Conservation (phyloP, 1,140 invertebrate species). For the Cydia pomonella region DNA sequence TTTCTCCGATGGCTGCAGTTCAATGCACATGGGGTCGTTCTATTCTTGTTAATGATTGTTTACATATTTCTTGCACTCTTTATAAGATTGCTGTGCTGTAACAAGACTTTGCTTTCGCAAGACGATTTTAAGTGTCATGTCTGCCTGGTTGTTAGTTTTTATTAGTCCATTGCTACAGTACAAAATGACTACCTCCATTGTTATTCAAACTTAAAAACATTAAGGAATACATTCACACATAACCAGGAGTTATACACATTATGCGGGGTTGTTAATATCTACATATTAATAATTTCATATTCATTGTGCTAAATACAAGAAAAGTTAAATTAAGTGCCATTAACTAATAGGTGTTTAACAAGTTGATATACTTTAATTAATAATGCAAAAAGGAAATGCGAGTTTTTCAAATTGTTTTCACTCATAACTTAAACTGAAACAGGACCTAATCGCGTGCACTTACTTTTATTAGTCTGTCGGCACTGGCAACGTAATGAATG, state of each 20-base stretch:
- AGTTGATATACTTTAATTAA: too few species aligned
- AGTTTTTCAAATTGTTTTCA: too few species aligned
- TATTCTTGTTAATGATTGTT: slow-evolving; percentile 24
- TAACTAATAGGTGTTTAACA: too few species aligned
- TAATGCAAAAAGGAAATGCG: too few species aligned
- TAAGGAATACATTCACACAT: neutral
- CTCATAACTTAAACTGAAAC: too few species aligned
- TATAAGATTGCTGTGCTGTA: neutral
- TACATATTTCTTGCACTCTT: slow-evolving; percentile 25
- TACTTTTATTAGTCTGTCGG: too few species aligned
- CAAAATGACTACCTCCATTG: neutral
- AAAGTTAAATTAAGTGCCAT: too few species aligned
- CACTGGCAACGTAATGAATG: too few species aligned
- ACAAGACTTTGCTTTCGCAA: slow-evolving; percentile 25
- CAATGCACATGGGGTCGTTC: slow-evolving; percentile 32
- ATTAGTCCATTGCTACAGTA: neutral
- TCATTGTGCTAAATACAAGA: neutral
- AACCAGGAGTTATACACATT: neutral
- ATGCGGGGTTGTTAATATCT: neutral
- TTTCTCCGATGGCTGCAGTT: slow-evolving; percentile 16
- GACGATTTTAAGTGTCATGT: neutral
- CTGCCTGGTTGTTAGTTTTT: slow-evolving; percentile 31
- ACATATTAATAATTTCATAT: neutral
- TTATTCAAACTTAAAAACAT: neutral
- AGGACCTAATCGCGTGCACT: too few species aligned